Base-by-base conservation (phyloP, 2,888 invertebrate genomes). In the Ophion ellenae region DNA sequence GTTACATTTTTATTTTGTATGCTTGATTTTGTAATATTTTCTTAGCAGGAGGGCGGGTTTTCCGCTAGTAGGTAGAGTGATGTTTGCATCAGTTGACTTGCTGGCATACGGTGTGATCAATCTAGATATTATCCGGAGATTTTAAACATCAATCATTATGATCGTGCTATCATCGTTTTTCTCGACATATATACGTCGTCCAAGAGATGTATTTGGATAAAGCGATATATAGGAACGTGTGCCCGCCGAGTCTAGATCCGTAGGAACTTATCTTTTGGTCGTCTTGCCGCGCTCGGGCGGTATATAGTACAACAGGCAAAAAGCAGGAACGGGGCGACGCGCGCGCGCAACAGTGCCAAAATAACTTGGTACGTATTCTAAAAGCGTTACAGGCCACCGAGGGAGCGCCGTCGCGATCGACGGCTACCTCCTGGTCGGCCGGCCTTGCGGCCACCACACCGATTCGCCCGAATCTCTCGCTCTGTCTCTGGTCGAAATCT, bases 291-390 rank as follows among this genome's bases (percentile, higher is more conserved):
- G 81, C 57, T 61, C 73, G 69, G 45, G 0, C 32, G 40, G 67
- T 70, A 36, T 63, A 69, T 57, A 81, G 80, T 28, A 36, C 69
- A 77, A 53, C 28, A 76, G 64, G 83, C 75, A 75, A 81, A 83
- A 80, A 88, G 88, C 86, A 90, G 90, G 87, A 82, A 87, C 90
- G 91, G 90, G 91, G 89, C 88, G 89, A 90, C 89, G 90, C 89
- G 90, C 80, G 90, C 80, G 82, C 81, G 92, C 91, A 90, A 91
- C 90, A 85, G 87, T 87, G 92, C 92, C 89, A 93, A 93, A 93
- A 93, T 93, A 93, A 92, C 93, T 91, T 89, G 84, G 89, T 89
- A 91, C 90, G 91, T 92, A 92, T 91, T 93, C 93, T 93, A 93
- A 93, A 93, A 91, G 91, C 90, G 91, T 91, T 90, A 84, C 88